phyloP scores from a whole-genome alignment of 2,113 vertebrate genomes.

The Prionailurus viverrinus region DNA sequence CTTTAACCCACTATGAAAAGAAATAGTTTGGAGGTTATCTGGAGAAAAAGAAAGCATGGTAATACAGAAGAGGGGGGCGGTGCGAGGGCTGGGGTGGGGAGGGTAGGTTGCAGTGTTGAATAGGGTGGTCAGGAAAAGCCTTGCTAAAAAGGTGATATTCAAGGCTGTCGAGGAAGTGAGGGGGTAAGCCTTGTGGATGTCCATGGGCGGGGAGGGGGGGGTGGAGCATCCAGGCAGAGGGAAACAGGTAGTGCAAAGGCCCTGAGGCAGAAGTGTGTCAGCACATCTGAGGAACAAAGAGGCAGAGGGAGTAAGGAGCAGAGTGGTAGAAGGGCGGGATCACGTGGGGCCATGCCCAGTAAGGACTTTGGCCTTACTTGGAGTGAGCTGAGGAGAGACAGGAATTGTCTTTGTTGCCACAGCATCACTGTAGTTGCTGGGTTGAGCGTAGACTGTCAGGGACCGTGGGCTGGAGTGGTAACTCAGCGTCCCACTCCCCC shows the following conservation, averaged over 20 bases:
- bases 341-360: rapidly evolving
- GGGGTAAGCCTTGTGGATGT: neutral
- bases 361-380: neutral
- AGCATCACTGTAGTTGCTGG: neutral
- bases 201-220: neutral
- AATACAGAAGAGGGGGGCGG: neutral
- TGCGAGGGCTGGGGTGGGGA: neutral
- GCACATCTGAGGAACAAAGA: neutral
- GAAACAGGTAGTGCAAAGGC: neutral
- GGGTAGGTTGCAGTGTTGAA: neutral
- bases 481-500: neutral
- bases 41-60: neutral
- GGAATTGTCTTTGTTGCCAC: neutral
- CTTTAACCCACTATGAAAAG: neutral
- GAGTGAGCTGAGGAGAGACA: neutral
- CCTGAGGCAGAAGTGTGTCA: neutral
- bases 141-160: neutral
- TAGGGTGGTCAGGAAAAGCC: neutral
- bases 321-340: neutral
- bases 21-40: neutral
- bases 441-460: neutral
- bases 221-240: neutral
- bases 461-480: neutral
- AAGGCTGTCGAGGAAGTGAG: neutral
- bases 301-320: neutral